Percentiles rank a stretch among this genome's conserved stretches.
Evolutionary conservation across 2,113 vertebrate species (phyloP).

Genomic region (Rhagologus leucostigma): DNA sequence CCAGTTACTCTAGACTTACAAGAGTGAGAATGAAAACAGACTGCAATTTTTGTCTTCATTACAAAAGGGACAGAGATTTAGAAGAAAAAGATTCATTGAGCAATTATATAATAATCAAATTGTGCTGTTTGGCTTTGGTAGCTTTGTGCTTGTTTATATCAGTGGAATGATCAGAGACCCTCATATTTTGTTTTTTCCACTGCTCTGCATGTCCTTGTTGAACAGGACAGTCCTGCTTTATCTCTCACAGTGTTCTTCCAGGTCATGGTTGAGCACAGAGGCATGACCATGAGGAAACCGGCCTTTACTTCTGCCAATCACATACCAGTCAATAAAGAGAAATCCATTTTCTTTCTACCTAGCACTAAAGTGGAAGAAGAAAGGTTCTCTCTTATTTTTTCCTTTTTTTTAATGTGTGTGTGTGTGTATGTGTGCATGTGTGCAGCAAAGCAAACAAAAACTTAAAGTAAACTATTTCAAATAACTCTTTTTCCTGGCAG

Average conservation of each 20-base stretch:
- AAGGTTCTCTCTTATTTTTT: neutral
- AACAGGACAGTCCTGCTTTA: neutral
- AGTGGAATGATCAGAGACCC: neutral
- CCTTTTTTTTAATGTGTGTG: neutral
- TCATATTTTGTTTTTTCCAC: neutral
- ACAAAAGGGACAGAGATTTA: neutral
- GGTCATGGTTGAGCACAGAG: neutral
- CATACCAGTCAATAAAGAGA: neutral
- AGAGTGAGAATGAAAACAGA: neutral
- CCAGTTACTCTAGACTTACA: neutral
- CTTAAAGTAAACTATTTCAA: conserved; percentile 40
- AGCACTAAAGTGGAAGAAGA: conserved; percentile 12
- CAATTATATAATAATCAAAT: neutral
- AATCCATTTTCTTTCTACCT: conserved; percentile 30
- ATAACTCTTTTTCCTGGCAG: conserved; percentile 34
- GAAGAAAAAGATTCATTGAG: neutral
- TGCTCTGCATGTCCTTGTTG: neutral
- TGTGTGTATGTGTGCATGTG: rapidly evolving
- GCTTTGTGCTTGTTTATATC: neutral
- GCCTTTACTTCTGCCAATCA: neutral
- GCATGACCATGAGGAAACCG: conserved; percentile 7
- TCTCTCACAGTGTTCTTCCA: neutral
- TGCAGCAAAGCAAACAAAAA: conserved; percentile 13
- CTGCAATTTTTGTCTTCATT: neutral
- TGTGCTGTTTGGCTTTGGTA: neutral